phyloP scores from a whole-genome alignment of 2,113 vertebrate species.

The Brachirus orientalis region DNA sequence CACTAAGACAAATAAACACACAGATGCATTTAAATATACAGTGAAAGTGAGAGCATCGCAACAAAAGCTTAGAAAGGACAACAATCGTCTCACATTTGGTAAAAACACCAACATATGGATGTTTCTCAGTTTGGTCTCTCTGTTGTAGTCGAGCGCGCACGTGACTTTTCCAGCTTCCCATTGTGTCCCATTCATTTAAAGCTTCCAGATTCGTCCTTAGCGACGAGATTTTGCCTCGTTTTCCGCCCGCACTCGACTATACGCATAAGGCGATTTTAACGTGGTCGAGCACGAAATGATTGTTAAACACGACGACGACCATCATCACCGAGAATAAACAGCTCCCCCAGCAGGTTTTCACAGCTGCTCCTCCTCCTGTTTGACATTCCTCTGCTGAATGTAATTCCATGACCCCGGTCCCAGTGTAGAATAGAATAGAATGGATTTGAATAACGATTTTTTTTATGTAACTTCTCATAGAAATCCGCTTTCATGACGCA shows the following conservation, averaged over 20 bases:
- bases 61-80: no score
- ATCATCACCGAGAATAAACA: background rate
- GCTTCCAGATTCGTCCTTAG: no score
- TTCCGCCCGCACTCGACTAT: background rate
- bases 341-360: background rate
- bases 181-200: conserved; percentile 17
- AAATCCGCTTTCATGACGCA: no score
- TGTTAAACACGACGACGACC: background rate
- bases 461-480: no score
- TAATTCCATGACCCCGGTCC: no score
- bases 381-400: conserved; percentile 1
- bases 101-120: conserved; percentile 72
- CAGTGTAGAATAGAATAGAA: no score
- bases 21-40: background rate
- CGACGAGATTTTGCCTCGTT: no score
- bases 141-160: conserved; percentile 64
- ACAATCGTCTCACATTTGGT: conserved; percentile 59
- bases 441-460: no score
- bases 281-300: background rate
- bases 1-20: conserved; percentile 66
- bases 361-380: conserved; percentile 40
- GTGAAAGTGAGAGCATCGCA: background rate
- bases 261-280: no score
- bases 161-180: conserved; percentile 80
- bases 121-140: conserved; percentile 73